These are phyloP conservation scores for Lerista edwardsae DNA, from an alignment of 2,797 vertebrate species.

Conservation along the genomic window DNA sequence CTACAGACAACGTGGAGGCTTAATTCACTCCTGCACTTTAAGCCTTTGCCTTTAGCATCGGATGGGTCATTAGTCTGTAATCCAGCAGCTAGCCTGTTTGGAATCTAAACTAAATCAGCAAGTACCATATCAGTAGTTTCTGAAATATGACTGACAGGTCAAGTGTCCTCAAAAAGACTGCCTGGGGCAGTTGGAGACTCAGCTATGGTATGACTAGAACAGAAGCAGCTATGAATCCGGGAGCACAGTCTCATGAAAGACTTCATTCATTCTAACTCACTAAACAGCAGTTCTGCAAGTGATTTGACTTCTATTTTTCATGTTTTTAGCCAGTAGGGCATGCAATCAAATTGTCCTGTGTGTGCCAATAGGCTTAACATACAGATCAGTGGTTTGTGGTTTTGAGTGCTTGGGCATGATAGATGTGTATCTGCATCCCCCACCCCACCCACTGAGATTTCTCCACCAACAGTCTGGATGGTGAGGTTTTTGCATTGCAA, in stretches of 20 bases:
- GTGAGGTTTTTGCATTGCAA: conserved; percentile 33
- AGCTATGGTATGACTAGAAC: conserved; percentile 70
- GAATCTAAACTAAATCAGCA: conserved; percentile 80
- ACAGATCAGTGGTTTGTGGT: conserved; percentile 68
- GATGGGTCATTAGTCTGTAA: conserved; percentile 84
- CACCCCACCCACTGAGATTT: conserved; percentile 49
- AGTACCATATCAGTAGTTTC: conserved; percentile 78
- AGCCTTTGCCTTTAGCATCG: conserved; percentile 81
- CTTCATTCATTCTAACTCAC: conserved; percentile 81
- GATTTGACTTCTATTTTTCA: conserved; percentile 74
- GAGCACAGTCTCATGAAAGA: conserved; percentile 74
- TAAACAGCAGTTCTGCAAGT: conserved; percentile 77
- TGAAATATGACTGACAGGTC: conserved; percentile 82
- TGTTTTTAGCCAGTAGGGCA: conserved; percentile 77
- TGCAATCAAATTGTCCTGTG: conserved; percentile 73
- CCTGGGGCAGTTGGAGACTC: conserved; percentile 75
- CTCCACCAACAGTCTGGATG: conserved; percentile 56
- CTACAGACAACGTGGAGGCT: conserved; percentile 77
- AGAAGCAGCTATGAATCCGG: conserved; percentile 74
- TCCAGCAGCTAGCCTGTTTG: conserved; percentile 75
- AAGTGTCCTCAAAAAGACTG: conserved; percentile 80
- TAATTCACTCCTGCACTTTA: conserved; percentile 82
- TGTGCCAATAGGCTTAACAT: conserved; percentile 73
- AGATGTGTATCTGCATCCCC: conserved; percentile 60
- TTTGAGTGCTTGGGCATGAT: conserved; percentile 58